These are phyloP conservation scores for Aeoliscus strigatus DNA, from an alignment of 2,797 vertebrate genomes.

Conservation along the genomic window DNA sequence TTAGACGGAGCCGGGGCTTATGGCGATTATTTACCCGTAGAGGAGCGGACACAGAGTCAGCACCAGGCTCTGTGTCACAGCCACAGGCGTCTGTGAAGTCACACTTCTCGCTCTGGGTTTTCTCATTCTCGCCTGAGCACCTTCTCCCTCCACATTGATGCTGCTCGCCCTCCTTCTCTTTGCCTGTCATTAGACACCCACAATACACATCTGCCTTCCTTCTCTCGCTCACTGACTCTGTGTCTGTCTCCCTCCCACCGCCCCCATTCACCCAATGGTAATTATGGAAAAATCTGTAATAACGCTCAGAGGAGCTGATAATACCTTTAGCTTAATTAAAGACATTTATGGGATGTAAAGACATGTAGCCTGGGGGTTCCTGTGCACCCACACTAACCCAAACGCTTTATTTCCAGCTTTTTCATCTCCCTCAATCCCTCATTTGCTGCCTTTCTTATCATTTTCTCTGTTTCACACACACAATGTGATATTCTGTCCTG, in stretches of 20 bases:
- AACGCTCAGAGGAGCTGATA: conserved; percentile 75
- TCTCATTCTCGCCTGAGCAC: conserved; percentile 38
- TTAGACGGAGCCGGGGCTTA: conserved; percentile 67
- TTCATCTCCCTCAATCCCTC: conserved; percentile 53
- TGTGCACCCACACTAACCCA: conserved; percentile 59
- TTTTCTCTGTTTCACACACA: conserved; percentile 39
- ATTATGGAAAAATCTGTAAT: conserved; percentile 76
- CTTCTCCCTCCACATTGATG: conserved; percentile 27
- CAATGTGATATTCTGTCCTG: conserved; percentile 17
- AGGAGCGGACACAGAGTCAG: conserved; percentile 57
- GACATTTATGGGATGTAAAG: conserved; percentile 77
- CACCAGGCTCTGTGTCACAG: conserved; percentile 48
- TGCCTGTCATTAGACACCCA: conserved; percentile 63
- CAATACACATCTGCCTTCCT: conserved; percentile 48
- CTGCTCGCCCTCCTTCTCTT: conserved; percentile 9
- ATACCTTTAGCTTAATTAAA: conserved; percentile 82
- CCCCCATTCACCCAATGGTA: conserved; percentile 71
- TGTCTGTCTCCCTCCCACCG: conserved; percentile 43
- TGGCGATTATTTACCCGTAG: conserved; percentile 69
- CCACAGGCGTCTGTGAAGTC: conserved; percentile 59
- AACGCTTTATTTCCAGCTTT: conserved; percentile 55
- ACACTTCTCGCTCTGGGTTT: conserved; percentile 31
- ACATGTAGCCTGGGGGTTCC: conserved; percentile 69
- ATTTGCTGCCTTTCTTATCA: conserved; percentile 37
- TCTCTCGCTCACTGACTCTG: conserved; percentile 8